These are phyloP conservation scores for Anguilla marmorata DNA, from an alignment of 2,797 vertebrate genomes.

Conservation along the genomic window DNA sequence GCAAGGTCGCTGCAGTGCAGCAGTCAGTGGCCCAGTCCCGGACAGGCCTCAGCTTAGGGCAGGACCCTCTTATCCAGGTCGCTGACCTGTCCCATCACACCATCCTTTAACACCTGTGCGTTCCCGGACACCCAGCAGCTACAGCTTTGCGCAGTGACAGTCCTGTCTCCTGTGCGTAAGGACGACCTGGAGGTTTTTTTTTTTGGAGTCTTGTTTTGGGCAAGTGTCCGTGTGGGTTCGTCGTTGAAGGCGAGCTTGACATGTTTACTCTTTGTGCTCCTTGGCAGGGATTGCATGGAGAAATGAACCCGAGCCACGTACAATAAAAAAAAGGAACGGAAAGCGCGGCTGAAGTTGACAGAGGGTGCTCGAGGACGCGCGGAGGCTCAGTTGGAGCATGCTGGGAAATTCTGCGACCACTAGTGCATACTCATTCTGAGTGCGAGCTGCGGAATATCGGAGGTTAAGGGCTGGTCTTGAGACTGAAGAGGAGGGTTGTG, in stretches of 20 bases:
- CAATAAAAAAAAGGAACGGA: neutral
- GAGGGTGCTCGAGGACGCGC: conserved; percentile 16
- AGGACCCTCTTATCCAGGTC: neutral
- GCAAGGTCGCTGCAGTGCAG: neutral
- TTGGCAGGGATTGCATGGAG: conserved; percentile 6
- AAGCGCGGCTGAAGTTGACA: conserved; percentile 26
- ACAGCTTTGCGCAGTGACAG: conserved; percentile 10
- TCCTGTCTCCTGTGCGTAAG: neutral
- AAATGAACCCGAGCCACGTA: conserved; percentile 9
- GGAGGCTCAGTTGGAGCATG: conserved; percentile 11
- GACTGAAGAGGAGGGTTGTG: neutral
- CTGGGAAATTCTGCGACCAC: neutral
- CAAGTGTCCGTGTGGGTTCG: conserved; percentile 6
- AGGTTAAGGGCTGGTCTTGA: conserved; percentile 11
- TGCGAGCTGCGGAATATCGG: neutral
- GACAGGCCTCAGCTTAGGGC: neutral
- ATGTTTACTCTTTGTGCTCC: conserved; percentile 7
- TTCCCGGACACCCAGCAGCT: neutral
- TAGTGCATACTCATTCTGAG: conserved; percentile 30
- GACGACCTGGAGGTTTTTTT: neutral
- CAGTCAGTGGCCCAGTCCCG: neutral
- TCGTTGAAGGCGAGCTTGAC: neutral
- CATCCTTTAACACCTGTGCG: neutral
- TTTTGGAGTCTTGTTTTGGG: neutral
- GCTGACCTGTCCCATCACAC: neutral